These are phyloP conservation scores for Pelobates fuscus DNA, from an alignment of 2,113 vertebrate species.

Conservation along the genomic window DNA sequence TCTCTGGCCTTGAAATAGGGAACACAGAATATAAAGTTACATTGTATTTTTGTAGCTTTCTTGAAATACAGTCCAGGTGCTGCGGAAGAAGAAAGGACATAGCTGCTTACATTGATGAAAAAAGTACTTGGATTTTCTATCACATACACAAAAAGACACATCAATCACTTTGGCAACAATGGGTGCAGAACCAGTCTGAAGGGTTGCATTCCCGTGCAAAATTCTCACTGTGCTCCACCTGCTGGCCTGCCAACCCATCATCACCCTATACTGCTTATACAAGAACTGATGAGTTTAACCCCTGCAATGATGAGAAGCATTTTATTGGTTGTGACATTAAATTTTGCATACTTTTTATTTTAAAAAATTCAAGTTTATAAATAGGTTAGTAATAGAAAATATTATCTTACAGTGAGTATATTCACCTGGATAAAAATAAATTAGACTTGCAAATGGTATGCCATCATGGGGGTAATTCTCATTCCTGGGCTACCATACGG, in stretches of 20 bases:
- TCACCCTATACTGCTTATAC: conserved; percentile 7
- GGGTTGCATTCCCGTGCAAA: conserved; percentile 30
- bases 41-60: conserved; percentile 22
- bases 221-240: conserved; percentile 33
- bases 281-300: conserved; percentile 42
- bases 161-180: conserved; percentile 48
- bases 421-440: no score
- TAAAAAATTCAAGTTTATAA: no score
- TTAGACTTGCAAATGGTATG: no score
- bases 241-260: conserved; percentile 25
- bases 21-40: conserved; percentile 33
- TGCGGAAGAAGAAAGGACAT: conserved; percentile 8
- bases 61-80: conserved; percentile 30
- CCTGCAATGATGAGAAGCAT: no score
- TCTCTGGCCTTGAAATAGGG: neutral
- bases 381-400: no score
- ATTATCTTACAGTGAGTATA: no score
- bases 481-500: no score
- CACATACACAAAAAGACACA: conserved; percentile 30
- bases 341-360: no score
- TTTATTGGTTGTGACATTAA: no score
- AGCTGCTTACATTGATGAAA: conserved; percentile 29
- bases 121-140: conserved; percentile 46
- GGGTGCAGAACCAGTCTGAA: conserved; percentile 39
- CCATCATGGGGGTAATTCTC: no score